A percentile compares a stretch with the other conserved stretches of the same genome.
These are phyloP conservation scores for Trypoxylon attenuatum DNA, from an alignment of 2,888 invertebrate genomes.

Conservation along the genomic window DNA sequence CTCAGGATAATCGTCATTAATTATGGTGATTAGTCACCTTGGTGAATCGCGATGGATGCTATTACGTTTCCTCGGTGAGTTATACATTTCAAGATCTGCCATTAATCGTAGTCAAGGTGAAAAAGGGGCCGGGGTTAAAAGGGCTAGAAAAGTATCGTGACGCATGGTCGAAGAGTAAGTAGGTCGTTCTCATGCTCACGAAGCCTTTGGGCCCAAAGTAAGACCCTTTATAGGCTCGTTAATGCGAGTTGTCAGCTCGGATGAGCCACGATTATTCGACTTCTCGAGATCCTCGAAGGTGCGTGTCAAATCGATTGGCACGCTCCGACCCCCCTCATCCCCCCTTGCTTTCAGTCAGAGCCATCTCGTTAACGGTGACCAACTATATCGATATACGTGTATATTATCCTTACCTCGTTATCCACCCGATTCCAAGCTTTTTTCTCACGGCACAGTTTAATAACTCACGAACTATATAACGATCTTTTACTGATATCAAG, in stretches of 20 bases:
- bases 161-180: background rate
- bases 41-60: no score
- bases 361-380: conserved; percentile 42
- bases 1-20: no score
- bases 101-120: no score
- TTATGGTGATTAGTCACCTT: no score
- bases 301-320: conserved; percentile 51
- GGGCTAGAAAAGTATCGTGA: background rate
- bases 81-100: no score
- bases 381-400: conserved; percentile 50
- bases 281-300: conserved; percentile 36
- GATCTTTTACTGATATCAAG: conserved; percentile 18
- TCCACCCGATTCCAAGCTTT: conserved; percentile 8
- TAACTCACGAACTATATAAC: conserved; percentile 13
- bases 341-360: conserved; percentile 37
- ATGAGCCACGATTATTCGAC: conserved; percentile 50
- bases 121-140: no score
- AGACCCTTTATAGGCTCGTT: conserved; percentile 45
- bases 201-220: no score
- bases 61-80: no score
- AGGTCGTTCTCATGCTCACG: no score
- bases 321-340: conserved; percentile 37
- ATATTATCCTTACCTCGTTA: conserved; percentile 29
- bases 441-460: conserved; percentile 16
- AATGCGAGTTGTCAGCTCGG: conserved; percentile 39